Conservation (phyloP, 64 coral and sea anemone species). For the Dendronephthya gigantea region DNA sequence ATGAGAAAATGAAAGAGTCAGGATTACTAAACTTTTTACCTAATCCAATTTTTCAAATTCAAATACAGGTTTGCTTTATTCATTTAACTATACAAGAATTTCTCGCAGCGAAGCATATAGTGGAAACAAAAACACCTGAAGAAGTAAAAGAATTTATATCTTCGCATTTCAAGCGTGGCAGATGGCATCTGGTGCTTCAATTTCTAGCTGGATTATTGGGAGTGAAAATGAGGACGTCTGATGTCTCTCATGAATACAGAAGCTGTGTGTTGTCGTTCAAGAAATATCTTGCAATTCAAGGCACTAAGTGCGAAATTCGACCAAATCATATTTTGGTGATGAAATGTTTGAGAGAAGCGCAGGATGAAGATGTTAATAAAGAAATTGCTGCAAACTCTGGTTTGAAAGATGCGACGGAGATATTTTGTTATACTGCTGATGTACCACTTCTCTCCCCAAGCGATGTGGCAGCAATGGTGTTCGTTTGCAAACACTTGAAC, state of each 20-base stretch:
- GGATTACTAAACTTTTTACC: background rate
- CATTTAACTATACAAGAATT: background rate
- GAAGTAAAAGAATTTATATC: background rate
- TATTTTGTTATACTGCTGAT: background rate
- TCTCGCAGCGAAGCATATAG: background rate
- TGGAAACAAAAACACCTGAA: background rate
- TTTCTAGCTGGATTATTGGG: background rate
- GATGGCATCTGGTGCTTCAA: background rate
- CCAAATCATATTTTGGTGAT: background rate
- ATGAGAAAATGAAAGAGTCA: background rate
- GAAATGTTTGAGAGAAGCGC: background rate
- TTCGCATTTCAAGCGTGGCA: background rate
- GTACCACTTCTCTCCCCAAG: background rate
- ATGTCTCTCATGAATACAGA: too few species aligned
- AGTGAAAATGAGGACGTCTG: background rate
- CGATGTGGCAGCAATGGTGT: background rate
- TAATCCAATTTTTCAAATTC: background rate
- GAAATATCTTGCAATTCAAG: background rate
- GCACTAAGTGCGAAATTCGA: background rate
- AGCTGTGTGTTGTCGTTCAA: background rate
- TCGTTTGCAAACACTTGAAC: background rate
- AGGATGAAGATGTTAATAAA: background rate
- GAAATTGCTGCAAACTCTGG: background rate
- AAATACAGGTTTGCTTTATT: background rate
- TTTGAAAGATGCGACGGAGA: background rate